A percentile compares a stretch with the other conserved stretches of the same genome.
Evolutionary conservation across 1,140 invertebrate genomes (phyloP).

Genomic region (Solen grandis): DNA sequence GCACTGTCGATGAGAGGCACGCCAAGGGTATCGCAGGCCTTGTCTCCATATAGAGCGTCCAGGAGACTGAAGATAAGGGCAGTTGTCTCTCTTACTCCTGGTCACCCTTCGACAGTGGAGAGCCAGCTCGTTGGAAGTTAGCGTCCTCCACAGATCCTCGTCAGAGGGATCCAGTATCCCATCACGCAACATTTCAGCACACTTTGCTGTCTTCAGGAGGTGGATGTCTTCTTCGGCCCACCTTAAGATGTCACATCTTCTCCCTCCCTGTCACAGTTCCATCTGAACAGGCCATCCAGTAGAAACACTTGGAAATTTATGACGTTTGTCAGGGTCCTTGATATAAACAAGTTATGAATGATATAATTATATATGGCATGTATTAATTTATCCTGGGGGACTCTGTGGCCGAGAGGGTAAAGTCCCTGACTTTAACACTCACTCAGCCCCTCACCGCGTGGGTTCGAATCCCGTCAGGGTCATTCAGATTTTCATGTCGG

Average conservation of each 20-base stretch:
- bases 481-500: no score
- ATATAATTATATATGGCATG: no score
- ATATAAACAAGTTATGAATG: neutral
- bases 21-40: constrained; percentile 53
- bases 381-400: no score
- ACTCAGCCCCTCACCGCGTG: no score
- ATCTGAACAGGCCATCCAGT: constrained; percentile 59
- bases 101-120: constrained; percentile 62
- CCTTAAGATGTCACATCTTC: no score
- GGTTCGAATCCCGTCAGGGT: no score
- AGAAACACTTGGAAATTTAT: constrained; percentile 63
- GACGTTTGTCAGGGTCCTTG: constrained; percentile 56
- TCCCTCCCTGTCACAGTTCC: constrained; percentile 56
- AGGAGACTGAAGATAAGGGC: constrained; percentile 49
- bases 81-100: constrained; percentile 44
- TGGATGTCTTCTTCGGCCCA: constrained; percentile 57
- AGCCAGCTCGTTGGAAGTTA: constrained; percentile 53
- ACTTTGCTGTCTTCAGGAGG: constrained; percentile 59
- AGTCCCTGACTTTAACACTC: no score
- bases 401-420: no score
- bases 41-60: constrained; percentile 27
- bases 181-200: constrained; percentile 24
- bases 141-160: constrained; percentile 11
- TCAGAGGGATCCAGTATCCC: constrained; percentile 46
- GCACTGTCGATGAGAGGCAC: constrained; percentile 54